Percentiles rank a stretch among this genome's conserved stretches.
Conservation (phyloP, 2,113 vertebrate genomes). For the Piaya cayana region DNA sequence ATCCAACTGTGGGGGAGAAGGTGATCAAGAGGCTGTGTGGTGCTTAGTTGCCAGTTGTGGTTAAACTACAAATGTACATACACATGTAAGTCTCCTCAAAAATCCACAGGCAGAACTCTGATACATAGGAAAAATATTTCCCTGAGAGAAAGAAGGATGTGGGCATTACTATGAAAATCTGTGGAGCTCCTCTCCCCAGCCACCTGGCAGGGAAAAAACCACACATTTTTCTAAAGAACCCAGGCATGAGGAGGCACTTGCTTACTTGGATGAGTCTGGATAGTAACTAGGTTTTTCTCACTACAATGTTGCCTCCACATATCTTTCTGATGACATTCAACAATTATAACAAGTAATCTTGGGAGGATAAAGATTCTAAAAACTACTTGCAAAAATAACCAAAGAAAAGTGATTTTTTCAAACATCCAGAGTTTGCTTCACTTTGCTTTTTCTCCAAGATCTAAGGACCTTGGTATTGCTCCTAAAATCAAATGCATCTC, state of each 20-base stretch:
- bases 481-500: neutral
- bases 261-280: neutral
- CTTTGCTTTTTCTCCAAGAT: accelerated
- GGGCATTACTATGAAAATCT: neutral
- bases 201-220: neutral
- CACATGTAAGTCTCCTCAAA: neutral
- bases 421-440: neutral
- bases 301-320: neutral
- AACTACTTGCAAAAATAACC: neutral
- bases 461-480: neutral
- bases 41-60: too few relatives aligned
- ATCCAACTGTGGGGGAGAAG: too few relatives aligned
- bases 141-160: neutral
- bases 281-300: neutral
- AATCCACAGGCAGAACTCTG: neutral
- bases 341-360: neutral
- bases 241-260: neutral
- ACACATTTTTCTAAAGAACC: neutral
- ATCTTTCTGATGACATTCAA: neutral
- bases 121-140: neutral
- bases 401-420: neutral
- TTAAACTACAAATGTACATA: neutral
- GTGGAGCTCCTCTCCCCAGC: neutral
- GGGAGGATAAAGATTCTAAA: neutral
- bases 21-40: too few relatives aligned